Base-by-base conservation (phyloP, 64 coral and sea anemone genomes). In the Stichodactyla helianthus region DNA sequence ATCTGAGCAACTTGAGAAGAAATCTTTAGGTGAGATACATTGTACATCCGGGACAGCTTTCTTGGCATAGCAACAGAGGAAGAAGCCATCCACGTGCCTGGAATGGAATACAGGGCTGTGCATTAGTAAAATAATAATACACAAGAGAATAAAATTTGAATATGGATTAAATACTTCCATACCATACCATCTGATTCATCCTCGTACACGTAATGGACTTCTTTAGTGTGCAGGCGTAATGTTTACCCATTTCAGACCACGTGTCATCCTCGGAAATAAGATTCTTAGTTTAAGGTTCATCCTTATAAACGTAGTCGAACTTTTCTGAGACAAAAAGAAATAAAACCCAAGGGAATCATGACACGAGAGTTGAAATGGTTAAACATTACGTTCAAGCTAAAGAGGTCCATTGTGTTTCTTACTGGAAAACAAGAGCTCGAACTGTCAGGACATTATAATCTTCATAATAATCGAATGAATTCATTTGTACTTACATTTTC, bases 1-100 rank as follows among this genome's bases (percentile, higher is more conserved):
- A 35, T 91, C 89, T 26, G 53, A 59, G 77, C 89, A 91, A 28
- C 84, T 91, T 2, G 89, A 91, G 58, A 91, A 86, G 20, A 59
- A 52, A 22, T 91, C 84, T 67, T 79, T 79, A 19, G 89, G 89
- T 10, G 89, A 79, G 6, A 60, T 19, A 10, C 89, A 91, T 4
- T 55, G 12, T 10, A 91, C 83, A 16, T 52, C 54, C 19, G 44
- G 56, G 1, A 52, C 0, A 51, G 83, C 53, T 81, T 86, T 91
- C 44, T 86, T 78, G 19, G 89, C 89, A 60, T 86, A 86, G 31
- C 89, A 91, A 56, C 89, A 91, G 52, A 86, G 71, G 2, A 86
- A 77, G 61, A 86, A 91, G 14, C 59, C 59, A 60, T 60, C 59
- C 59, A 60, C 59, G 59, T 60, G 59, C 59, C 52, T 80, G 52